These are phyloP conservation scores for Anomalospiza imberbis DNA, from an alignment of 2,797 vertebrate species.

Conservation along the genomic window DNA sequence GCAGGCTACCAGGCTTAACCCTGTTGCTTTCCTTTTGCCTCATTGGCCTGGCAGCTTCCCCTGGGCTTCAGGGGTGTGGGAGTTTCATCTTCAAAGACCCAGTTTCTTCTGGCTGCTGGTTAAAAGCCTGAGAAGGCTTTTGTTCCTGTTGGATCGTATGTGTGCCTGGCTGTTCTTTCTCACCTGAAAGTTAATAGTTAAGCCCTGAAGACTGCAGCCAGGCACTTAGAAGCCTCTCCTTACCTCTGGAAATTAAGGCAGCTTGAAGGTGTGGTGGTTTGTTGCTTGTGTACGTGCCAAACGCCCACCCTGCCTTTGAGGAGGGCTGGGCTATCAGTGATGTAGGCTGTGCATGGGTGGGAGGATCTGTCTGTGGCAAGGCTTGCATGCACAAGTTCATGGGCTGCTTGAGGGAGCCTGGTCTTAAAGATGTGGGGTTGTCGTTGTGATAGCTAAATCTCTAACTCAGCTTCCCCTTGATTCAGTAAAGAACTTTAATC, in stretches of 20 bases:
- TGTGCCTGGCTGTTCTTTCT: background rate
- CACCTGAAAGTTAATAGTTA: background rate
- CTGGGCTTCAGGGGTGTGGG: rapidly evolving
- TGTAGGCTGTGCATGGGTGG: rapidly evolving
- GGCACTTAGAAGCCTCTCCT: background rate
- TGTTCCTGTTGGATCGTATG: rapidly evolving
- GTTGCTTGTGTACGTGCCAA: background rate
- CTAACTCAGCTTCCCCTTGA: background rate
- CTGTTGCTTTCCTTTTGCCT: background rate
- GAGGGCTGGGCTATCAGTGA: background rate
- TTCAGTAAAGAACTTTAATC: background rate
- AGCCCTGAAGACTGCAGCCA: background rate
- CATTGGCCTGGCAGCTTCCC: background rate
- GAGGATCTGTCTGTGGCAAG: rapidly evolving
- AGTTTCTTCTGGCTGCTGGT: background rate
- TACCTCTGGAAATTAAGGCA: background rate
- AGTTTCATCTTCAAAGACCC: background rate
- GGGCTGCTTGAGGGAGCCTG: background rate
- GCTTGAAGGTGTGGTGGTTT: background rate
- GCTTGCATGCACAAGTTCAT: background rate
- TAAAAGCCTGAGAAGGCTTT: background rate
- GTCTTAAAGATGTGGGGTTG: background rate
- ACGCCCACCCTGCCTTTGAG: background rate
- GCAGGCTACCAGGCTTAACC: background rate
- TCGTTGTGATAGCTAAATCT: background rate